phyloP scores from a whole-genome alignment of 1,140 invertebrate species.

The Aphaenogaster ashmeadi region DNA sequence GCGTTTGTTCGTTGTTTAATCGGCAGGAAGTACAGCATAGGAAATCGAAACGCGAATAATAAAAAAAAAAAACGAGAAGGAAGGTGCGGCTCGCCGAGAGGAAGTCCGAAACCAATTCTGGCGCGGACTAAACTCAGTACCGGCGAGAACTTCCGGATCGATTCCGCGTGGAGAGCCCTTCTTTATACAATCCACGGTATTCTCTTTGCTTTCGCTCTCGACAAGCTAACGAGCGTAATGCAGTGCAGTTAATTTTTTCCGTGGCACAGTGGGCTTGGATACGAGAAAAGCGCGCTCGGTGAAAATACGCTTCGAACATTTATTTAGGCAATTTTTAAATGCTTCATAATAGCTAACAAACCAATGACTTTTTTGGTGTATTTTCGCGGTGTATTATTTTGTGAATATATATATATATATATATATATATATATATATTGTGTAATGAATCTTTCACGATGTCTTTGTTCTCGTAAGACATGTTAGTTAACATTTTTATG shows the following conservation, averaged over 20 bases:
- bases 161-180: constrained; percentile 67
- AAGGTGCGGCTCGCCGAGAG: constrained; percentile 70
- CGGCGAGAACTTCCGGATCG: constrained; percentile 76
- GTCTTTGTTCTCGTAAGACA: background rate
- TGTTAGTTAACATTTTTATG: too few relatives aligned
- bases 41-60: constrained; percentile 78
- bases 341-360: constrained; percentile 5
- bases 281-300: background rate
- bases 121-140: constrained; percentile 70
- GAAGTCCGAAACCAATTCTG: constrained; percentile 80
- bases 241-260: constrained; percentile 57
- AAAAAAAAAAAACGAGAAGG: constrained; percentile 78
- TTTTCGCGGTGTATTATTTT: background rate
- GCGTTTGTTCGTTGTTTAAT: constrained; percentile 79
- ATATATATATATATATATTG: background rate
- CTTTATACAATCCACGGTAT: constrained; percentile 63
- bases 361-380: background rate
- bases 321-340: background rate
- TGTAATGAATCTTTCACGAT: background rate
- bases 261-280: background rate
- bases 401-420: background rate
- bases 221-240: constrained; percentile 63
- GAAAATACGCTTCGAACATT: constrained; percentile 18
- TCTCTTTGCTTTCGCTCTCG: constrained; percentile 46
- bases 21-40: constrained; percentile 45